Percentiles rank a stretch among this genome's conserved stretches.
These are phyloP conservation scores for Ictalurus furcatus DNA, from an alignment of 2,113 vertebrate genomes.

Conservation along the genomic window DNA sequence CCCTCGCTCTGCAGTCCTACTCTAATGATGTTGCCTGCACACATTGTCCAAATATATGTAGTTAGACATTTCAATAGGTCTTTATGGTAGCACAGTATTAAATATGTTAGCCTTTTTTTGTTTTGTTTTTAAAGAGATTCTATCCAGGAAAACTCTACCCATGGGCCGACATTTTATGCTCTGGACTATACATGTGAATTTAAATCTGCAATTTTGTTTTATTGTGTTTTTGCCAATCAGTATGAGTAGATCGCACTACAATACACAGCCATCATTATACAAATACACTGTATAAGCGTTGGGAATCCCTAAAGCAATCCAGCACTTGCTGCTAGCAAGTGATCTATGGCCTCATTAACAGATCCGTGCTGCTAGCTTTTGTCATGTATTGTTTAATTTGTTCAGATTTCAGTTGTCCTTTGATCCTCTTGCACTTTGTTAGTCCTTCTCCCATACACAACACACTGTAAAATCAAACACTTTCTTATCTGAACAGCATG, in stretches of 20 bases:
- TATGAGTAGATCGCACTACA: neutral
- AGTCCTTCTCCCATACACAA: neutral
- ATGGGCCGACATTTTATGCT: neutral
- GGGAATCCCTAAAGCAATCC: neutral
- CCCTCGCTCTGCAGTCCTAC: neutral
- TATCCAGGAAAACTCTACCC: neutral
- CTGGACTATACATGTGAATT: neutral
- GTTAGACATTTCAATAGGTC: neutral
- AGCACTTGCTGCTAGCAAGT: neutral
- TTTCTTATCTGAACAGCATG: neutral
- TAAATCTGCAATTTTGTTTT: neutral
- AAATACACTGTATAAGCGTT: neutral
- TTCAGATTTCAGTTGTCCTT: neutral
- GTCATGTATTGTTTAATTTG: neutral
- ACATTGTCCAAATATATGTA: neutral
- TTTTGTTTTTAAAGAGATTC: neutral
- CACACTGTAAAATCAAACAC: neutral
- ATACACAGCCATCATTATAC: neutral
- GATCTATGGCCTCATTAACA: neutral
- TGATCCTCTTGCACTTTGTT: neutral
- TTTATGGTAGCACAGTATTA: neutral
- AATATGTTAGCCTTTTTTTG: neutral
- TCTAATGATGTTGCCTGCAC: neutral
- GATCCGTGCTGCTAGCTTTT: neutral
- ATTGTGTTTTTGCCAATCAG: neutral